Evolutionary conservation across 2,888 invertebrate species (phyloP).

Genomic region (Platynereis dumerilii): DNA sequence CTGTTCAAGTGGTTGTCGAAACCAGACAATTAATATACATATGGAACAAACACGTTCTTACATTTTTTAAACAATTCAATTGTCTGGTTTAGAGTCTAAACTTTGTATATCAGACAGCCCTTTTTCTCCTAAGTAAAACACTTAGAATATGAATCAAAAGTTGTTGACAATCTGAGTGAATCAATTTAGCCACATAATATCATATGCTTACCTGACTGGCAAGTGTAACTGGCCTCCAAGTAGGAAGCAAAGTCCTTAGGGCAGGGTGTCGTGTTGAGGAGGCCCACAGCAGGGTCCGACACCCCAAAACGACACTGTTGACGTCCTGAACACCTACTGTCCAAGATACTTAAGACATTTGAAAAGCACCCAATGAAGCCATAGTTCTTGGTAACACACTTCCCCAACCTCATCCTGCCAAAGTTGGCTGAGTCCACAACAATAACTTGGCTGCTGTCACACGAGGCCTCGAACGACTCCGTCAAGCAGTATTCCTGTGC

Average conservation of each 20-base stretch:
- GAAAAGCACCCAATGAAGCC: conserved; percentile 21
- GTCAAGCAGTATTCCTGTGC: conserved; percentile 18
- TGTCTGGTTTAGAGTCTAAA: too few relatives aligned
- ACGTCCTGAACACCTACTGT: conserved; percentile 22
- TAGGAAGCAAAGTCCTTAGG: conserved; percentile 25
- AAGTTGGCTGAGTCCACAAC: conserved; percentile 19
- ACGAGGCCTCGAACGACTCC: conserved; percentile 23
- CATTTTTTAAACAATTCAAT: too few relatives aligned
- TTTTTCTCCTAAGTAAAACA: too few relatives aligned
- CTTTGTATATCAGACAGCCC: too few relatives aligned
- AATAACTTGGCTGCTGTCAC: conserved; percentile 17
- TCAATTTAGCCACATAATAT: too few relatives aligned
- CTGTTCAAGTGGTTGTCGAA: too few relatives aligned
- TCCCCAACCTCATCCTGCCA: conserved; percentile 20
- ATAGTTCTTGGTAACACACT: conserved; percentile 20
- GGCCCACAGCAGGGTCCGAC: conserved; percentile 17
- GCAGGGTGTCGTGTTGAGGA: conserved; percentile 19
- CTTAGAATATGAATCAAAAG: too few relatives aligned
- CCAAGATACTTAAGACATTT: conserved; percentile 17
- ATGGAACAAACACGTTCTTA: too few relatives aligned
- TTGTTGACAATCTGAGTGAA: too few relatives aligned
- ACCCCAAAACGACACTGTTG: conserved; percentile 14
- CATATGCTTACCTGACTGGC: conserved; percentile 17
- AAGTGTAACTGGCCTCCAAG: conserved; percentile 21
- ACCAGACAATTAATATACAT: too few relatives aligned